Conservation (phyloP, 2,113 vertebrate species). For the Toxotes jaculatrix region DNA sequence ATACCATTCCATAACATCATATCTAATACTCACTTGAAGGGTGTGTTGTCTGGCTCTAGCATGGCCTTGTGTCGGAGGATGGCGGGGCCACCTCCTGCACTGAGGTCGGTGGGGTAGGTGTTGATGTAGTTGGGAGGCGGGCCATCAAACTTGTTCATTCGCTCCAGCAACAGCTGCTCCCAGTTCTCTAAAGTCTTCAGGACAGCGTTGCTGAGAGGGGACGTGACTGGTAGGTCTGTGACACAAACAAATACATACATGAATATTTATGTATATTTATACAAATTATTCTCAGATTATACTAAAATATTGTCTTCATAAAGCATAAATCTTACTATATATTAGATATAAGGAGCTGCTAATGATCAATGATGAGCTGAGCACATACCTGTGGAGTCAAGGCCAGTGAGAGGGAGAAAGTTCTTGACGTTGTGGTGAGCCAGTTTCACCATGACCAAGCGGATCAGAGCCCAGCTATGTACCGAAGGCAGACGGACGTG, state of each 20-base stretch:
- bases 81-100: conserved; percentile 90
- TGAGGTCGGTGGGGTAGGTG: conserved; percentile 90
- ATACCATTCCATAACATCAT: not conserved
- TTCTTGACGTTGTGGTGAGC: conserved; percentile 93
- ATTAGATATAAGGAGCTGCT: conserved; percentile 4
- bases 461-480: conserved; percentile 94
- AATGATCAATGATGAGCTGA: not conserved
- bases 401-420: conserved; percentile 95
- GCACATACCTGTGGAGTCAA: conserved; percentile 91
- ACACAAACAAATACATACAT: conserved; percentile 24
- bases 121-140: conserved; percentile 97
- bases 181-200: conserved; percentile 96
- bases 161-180: conserved; percentile 94
- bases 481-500: conserved; percentile 39
- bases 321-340: not conserved
- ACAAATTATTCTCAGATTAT: not conserved
- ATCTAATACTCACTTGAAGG: conserved; percentile 90
- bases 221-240: conserved; percentile 94
- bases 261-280: not conserved
- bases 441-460: conserved; percentile 95
- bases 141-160: conserved; percentile 95
- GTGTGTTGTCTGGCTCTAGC: conserved; percentile 98
- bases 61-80: conserved; percentile 96
- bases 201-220: conserved; percentile 92
- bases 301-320: not conserved